Evolutionary conservation across 2,113 vertebrate genomes (phyloP).

Genomic region (Tautogolabrus adspersus): DNA sequence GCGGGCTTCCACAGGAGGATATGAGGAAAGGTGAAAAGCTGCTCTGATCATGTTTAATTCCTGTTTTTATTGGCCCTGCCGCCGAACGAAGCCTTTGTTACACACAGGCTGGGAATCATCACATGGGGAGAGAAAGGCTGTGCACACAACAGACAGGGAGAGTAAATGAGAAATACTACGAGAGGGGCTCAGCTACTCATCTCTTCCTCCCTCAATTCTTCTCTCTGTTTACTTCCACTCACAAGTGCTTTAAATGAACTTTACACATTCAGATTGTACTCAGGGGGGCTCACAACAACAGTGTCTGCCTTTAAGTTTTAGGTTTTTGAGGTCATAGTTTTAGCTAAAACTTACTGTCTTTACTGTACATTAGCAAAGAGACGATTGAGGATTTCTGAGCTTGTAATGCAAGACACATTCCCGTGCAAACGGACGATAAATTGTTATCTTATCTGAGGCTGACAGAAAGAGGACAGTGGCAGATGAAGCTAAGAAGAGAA

Average conservation of each 20-base stretch:
- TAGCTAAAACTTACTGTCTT: background rate
- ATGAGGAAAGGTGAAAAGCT: constrained; percentile 50
- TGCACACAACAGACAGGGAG: constrained; percentile 54
- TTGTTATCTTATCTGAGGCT: too few species aligned
- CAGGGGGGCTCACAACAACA: background rate
- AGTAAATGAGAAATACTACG: constrained; percentile 57
- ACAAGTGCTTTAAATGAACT: constrained; percentile 5
- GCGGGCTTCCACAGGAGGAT: constrained; percentile 9
- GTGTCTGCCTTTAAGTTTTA: background rate
- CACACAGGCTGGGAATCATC: constrained; percentile 43
- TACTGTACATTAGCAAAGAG: too few species aligned
- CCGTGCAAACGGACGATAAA: too few species aligned
- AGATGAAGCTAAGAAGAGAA: too few species aligned
- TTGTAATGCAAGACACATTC: too few species aligned
- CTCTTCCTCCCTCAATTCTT: background rate
- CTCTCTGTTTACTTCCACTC: constrained; percentile 10
- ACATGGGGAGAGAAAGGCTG: constrained; percentile 39
- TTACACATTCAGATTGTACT: background rate
- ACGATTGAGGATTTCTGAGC: too few species aligned
- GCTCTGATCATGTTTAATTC: constrained; percentile 63
- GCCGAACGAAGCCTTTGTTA: constrained; percentile 53
- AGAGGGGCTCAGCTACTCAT: constrained; percentile 5
- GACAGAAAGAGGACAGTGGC: too few species aligned
- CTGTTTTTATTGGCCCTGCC: constrained; percentile 54
- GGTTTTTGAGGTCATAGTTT: background rate